Conservation (phyloP, 2,113 vertebrate genomes). For the Dicentrarchus labrax region DNA sequence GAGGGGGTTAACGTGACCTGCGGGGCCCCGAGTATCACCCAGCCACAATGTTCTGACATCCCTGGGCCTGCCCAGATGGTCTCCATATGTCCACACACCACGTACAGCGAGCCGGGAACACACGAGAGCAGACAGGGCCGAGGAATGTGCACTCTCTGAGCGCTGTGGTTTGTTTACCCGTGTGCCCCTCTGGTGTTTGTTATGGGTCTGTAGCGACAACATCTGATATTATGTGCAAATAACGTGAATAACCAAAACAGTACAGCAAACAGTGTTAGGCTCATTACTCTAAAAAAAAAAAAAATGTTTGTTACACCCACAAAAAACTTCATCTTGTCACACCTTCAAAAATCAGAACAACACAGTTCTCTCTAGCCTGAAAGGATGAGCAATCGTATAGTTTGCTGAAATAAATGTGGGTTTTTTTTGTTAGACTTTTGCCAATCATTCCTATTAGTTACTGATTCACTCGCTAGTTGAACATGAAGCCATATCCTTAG, state of each 20-base stretch:
- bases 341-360: background rate
- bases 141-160: slow-evolving; percentile 42
- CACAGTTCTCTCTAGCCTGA: background rate
- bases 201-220: slow-evolving; percentile 19
- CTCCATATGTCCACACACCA: slow-evolving; percentile 76
- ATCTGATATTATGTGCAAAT: slow-evolving; percentile 45
- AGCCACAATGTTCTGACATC: slow-evolving; percentile 62
- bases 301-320: background rate
- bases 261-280: background rate
- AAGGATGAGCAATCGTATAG: background rate
- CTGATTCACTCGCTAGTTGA: background rate
- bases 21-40: slow-evolving; percentile 52
- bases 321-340: background rate
- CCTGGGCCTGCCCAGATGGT: slow-evolving; percentile 77
- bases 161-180: slow-evolving; percentile 37
- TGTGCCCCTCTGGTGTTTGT: slow-evolving; percentile 43
- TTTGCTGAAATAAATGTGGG: background rate
- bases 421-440: background rate
- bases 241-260: slow-evolving; percentile 13
- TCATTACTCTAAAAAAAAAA: background rate
- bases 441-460: background rate
- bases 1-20: slow-evolving; percentile 62
- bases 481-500: too few species aligned
- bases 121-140: slow-evolving; percentile 26
- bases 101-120: slow-evolving; percentile 52